Evolutionary conservation across 2,797 vertebrate genomes (phyloP), one percentile per base, ranked within the genome.

Genomic region (Schizothorax lantsangensis): DNA sequence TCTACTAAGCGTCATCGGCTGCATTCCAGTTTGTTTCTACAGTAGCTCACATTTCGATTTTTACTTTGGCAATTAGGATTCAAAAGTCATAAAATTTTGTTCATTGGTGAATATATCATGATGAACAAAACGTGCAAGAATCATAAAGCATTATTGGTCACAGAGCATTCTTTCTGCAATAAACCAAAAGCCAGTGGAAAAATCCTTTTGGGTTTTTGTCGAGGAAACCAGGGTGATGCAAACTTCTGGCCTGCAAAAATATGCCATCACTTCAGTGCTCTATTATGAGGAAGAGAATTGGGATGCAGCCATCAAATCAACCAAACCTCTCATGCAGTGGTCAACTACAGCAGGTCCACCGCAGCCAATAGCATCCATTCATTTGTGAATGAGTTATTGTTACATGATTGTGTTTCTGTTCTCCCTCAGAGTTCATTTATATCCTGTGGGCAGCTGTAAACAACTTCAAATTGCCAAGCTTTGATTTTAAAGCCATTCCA

Each of bases 381-480:
- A 17, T 33, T 66, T 36, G 36, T 64, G 69, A 83, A 81, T 45
- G 72, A 82, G 14, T 83, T 82, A 73, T 74, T 64, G 23, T 84
- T 47, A 64, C 57, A 49, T 52, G 62, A 79, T 49, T 77, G 72
- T 57, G 75, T 85, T 75, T 59, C 47, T 77, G 47, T 43, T 47
- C 69, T 84, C 47, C 54, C 69, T 72, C 43, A 78, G 74, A 36
- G 26, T 84, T 38, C 5, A 81, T 79, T 45, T 36, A 79, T 47
- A 68, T 83, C 80, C 68, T 49, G 66, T 7, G 21, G 75, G 30
- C 49, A 59, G 66, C 49, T 78, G 59, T 40, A 38, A 62, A 73
- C 21, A 19, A 38, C 64, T 72, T 71, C 6, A 66, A 45, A 81
- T 87, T 88, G 83, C 88, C 88, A 88, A 87, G 40, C 71, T 87